Evolutionary conservation across 1,140 invertebrate genomes (phyloP).

Genomic region (Drosophila ohnishii): DNA sequence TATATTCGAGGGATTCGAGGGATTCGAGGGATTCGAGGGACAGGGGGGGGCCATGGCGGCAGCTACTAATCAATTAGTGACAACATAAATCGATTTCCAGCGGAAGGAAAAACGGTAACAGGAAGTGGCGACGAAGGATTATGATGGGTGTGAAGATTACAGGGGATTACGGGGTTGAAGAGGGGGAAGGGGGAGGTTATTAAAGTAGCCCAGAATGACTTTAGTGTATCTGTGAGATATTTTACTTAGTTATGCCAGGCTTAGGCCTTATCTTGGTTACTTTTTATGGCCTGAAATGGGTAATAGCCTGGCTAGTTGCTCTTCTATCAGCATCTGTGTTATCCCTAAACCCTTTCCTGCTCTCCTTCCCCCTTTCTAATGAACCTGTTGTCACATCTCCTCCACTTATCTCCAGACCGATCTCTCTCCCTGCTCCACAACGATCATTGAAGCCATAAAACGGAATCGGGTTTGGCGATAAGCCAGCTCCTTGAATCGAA

Average conservation of each 20-base stretch:
- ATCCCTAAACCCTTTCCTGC: too few relatives aligned
- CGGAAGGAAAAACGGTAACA: conserved; percentile 4
- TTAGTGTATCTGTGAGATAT: not conserved
- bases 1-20: conserved; percentile 13
- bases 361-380: not conserved
- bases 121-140: conserved; percentile 6
- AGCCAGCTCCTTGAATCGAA: not conserved
- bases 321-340: too few relatives aligned
- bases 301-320: not conserved
- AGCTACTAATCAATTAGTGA: conserved; percentile 55
- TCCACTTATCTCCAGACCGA: conserved; percentile 16
- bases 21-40: not conserved
- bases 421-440: conserved; percentile 9
- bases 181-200: not conserved
- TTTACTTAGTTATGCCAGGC: not conserved
- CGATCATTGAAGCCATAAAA: conserved; percentile 11
- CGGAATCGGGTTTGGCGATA: conserved; percentile 10
- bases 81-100: conserved; percentile 39
- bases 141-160: conserved; percentile 13
- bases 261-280: not conserved
- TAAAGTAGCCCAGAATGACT: not conserved
- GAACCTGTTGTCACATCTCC: conserved; percentile 2
- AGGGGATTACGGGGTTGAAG: not conserved
- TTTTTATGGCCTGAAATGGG: not conserved
- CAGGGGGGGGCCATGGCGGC: not conserved